Base-by-base conservation (phyloP, 2,113 vertebrate species). In the Pagrus major region DNA sequence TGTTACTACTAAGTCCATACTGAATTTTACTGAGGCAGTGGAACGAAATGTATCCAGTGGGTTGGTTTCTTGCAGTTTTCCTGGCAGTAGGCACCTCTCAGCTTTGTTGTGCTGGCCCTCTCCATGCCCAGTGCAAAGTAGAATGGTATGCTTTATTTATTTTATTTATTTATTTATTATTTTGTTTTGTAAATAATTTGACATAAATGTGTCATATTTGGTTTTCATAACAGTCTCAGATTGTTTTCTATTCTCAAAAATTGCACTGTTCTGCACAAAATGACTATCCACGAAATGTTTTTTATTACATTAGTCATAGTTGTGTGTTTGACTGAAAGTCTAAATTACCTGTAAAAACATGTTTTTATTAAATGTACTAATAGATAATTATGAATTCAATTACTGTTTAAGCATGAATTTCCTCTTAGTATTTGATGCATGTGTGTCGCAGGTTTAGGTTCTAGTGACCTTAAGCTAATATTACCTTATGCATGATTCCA, bases 71-170 rank as follows among this genome's bases (percentile, higher is more conserved):
- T 6, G 54, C 52, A 1, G 51, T 73, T 37, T 10, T 91, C 21
- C 35, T 94, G 25, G 46, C 60, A 11, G 29, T 75, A 6, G 80
- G 75, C 11, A 55, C 86, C 12, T 70, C 64, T 55, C 46, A 49
- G 4, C 52, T 87, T 2, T 83, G 88, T 21, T 33, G 25, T 9
- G 79, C 90, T 1, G 93, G 94, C 55, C 94, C 94, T n/a, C 84
- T 95, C 3, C 95, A 95, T 61, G 94, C 95, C 20, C 92, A 95
- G 65, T 95, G 95, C 88, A 94, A 93, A 89, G 94, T 94, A 20
- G 84, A 94, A 76, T 95, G 95, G 94, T 95, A 90, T 39, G 86
- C 0, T 71, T 10, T 21, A 9, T 63, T 66, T 47, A 5, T 64
- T 77, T 49, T 21, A 9, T 58, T 61, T 46, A 3, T 67, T 74